phyloP scores from a whole-genome alignment of 2,888 invertebrate species.

The Acanthopleura granulata region DNA sequence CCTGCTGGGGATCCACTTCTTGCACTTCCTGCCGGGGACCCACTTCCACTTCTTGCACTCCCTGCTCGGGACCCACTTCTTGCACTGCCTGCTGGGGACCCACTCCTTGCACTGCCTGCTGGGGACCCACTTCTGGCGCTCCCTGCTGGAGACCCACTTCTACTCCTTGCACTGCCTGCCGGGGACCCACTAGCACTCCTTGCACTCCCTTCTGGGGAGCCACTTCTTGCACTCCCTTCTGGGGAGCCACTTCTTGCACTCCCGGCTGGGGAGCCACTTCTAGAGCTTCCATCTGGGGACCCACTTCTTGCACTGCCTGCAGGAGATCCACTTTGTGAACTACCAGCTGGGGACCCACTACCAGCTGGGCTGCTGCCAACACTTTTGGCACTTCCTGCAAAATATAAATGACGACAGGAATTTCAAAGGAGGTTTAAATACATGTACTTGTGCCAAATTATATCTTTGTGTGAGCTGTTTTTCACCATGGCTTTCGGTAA shows the following conservation, averaged over 20 bases:
- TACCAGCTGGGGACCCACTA: constrained; percentile 27
- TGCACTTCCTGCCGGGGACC: constrained; percentile 21
- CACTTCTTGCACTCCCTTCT: constrained; percentile 21
- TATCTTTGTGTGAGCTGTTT: too few relatives aligned
- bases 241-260: constrained; percentile 26
- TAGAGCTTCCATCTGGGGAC: constrained; percentile 14
- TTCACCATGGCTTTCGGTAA: too few relatives aligned
- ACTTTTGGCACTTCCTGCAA: background rate
- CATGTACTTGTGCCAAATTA: too few relatives aligned
- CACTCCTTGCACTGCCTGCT: constrained; percentile 21
- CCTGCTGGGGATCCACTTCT: background rate
- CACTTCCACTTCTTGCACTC: constrained; percentile 24
- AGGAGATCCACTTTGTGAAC: constrained; percentile 4
- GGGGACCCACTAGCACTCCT: background rate
- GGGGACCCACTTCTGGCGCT: background rate
- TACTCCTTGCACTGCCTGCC: constrained; percentile 18
- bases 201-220: constrained; percentile 10
- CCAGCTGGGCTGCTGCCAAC: constrained; percentile 21
- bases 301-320: constrained; percentile 21
- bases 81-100: constrained; percentile 19
- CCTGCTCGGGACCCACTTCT: constrained; percentile 21
- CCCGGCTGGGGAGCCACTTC: too few relatives aligned
- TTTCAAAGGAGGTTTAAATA: too few relatives aligned
- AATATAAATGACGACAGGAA: too few relatives aligned
- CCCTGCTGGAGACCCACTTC: constrained; percentile 21